These are phyloP conservation scores for Petrocephalus sullivani DNA, from an alignment of 2,797 vertebrate genomes.

Conservation along the genomic window DNA sequence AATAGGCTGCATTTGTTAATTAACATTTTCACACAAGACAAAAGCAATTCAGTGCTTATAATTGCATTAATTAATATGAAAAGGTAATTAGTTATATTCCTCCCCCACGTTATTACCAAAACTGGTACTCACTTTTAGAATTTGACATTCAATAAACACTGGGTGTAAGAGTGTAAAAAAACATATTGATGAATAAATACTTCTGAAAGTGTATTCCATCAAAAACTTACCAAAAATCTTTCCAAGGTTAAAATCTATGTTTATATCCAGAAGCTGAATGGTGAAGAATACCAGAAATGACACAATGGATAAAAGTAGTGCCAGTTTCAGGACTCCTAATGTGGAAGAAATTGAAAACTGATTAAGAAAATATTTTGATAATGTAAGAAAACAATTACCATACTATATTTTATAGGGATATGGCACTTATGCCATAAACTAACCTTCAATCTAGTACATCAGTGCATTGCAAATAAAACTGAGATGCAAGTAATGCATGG, in stretches of 20 bases:
- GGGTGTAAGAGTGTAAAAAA: neutral
- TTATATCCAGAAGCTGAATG: slow-evolving; percentile 85
- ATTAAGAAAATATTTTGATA: neutral
- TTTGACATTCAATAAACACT: neutral
- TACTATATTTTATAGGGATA: neutral
- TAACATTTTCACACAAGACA: neutral
- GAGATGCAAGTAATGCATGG: neutral
- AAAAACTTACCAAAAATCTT: slow-evolving; percentile 75
- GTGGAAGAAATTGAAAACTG: neutral
- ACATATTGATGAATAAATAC: neutral
- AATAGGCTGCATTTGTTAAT: neutral
- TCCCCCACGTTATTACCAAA: neutral
- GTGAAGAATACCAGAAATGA: slow-evolving; percentile 79
- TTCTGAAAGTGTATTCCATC: neutral
- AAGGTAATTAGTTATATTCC: neutral
- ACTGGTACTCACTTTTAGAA: neutral
- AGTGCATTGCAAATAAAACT: neutral
- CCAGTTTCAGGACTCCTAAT: slow-evolving; percentile 77
- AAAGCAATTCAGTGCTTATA: neutral
- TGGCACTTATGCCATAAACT: neutral
- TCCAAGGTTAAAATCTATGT: slow-evolving; percentile 73
- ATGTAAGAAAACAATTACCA: neutral
- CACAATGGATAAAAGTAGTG: slow-evolving; percentile 68
- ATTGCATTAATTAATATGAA: neutral
- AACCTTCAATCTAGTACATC: neutral